Percentiles rank a stretch among this genome's conserved stretches.
phyloP scores from a whole-genome alignment of 2,797 vertebrate species.

The Rhinatrema bivittatum region DNA sequence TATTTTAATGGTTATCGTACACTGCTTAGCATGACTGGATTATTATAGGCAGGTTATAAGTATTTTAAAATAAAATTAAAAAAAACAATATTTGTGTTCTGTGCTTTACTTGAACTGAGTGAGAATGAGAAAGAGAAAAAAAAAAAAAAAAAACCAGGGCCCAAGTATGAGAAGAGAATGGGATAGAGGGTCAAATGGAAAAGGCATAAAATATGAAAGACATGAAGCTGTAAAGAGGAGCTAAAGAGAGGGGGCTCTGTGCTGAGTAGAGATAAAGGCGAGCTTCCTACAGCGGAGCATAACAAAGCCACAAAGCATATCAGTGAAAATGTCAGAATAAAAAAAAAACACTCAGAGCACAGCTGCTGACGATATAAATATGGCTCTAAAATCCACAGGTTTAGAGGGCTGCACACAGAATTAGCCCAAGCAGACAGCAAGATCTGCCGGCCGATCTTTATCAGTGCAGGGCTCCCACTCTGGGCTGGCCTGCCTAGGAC shows the following conservation, averaged over 20 bases:
- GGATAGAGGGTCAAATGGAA: background rate
- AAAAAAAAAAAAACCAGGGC: too few relatives aligned
- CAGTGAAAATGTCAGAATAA: background rate
- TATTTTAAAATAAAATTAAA: too few relatives aligned
- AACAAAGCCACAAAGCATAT: background rate
- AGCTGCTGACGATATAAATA: background rate
- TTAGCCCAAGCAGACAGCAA: background rate
- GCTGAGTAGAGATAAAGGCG: background rate
- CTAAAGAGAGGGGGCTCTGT: background rate
- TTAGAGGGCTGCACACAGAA: background rate
- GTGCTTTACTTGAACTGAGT: background rate
- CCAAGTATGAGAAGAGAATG: background rate
- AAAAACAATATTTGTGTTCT: too few relatives aligned
- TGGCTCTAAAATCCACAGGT: background rate
- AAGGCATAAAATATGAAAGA: background rate
- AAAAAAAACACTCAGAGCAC: background rate
- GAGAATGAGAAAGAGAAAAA: accelerated
- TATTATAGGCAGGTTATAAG: too few relatives aligned
- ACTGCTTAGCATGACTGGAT: too few relatives aligned
- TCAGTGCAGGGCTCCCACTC: background rate
- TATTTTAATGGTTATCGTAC: too few relatives aligned
- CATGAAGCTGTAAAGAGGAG: background rate
- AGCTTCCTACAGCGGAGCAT: slow-evolving; percentile 1
- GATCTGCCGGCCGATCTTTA: background rate
- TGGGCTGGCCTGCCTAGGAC: background rate